phyloP scores from a whole-genome alignment of 2,888 invertebrate species.

The Cerastis rubricosa region DNA sequence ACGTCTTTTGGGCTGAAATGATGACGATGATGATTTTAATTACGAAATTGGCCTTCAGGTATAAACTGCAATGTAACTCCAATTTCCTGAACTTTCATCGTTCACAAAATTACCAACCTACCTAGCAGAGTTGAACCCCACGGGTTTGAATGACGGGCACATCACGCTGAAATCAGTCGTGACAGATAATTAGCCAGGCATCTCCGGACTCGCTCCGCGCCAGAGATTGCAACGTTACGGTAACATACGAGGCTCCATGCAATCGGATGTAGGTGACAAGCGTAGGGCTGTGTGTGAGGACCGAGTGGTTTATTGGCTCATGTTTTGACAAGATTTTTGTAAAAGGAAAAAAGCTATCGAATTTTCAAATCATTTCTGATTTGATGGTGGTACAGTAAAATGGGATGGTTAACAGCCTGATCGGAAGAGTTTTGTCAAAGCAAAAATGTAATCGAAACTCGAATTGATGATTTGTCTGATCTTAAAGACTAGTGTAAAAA shows the following conservation, averaged over 20 bases:
- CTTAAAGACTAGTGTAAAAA: too few relatives aligned
- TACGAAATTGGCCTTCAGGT: neutral
- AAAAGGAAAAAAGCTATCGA: neutral
- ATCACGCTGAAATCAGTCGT: slow-evolving; percentile 46
- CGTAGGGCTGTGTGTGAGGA: slow-evolving; percentile 10
- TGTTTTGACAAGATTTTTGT: neutral
- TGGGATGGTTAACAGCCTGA: too few relatives aligned
- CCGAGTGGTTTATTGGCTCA: neutral
- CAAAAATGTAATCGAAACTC: too few relatives aligned
- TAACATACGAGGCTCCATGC: slow-evolving; percentile 24
- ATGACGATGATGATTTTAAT: too few relatives aligned
- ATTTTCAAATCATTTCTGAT: neutral
- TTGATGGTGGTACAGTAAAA: neutral
- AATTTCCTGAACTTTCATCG: neutral
- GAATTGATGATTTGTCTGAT: too few relatives aligned
- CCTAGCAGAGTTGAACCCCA: slow-evolving; percentile 23
- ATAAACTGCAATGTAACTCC: too few relatives aligned
- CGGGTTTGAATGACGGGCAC: slow-evolving; percentile 38
- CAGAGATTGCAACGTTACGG: slow-evolving; percentile 45
- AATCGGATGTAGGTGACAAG: slow-evolving; percentile 40
- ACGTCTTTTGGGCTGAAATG: too few relatives aligned
- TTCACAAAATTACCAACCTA: neutral
- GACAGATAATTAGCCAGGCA: slow-evolving; percentile 63
- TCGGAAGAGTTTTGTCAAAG: too few relatives aligned
- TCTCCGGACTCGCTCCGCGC: slow-evolving; percentile 45